These are phyloP conservation scores for Drosophila ohnishii DNA, from an alignment of 1,140 invertebrate genomes.

Conservation along the genomic window DNA sequence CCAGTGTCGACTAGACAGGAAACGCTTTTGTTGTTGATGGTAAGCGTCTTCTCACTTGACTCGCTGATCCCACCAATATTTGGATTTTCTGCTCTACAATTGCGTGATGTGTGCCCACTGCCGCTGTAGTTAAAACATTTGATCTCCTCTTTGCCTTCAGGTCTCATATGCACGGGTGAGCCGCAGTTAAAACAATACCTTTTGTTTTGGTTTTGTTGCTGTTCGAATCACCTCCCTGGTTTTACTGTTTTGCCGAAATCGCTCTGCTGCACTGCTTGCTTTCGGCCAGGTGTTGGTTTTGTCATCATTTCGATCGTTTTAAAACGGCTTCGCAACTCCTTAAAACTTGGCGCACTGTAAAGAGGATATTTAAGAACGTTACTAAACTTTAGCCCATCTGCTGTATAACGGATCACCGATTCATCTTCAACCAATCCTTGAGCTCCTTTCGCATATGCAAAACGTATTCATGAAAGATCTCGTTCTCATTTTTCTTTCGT, in stretches of 20 bases:
- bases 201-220: background rate
- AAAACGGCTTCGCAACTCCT: no score
- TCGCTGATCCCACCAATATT: slow-evolving; percentile 4
- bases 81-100: slow-evolving; percentile 1
- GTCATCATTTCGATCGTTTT: no score
- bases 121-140: slow-evolving; percentile 9
- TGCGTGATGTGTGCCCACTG: background rate
- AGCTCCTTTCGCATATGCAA: no score
- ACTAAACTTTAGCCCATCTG: background rate
- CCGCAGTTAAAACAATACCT: slow-evolving; percentile 5
- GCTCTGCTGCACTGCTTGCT: no score
- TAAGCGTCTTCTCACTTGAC: background rate
- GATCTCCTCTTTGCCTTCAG: slow-evolving; percentile 1
- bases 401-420: background rate
- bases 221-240: background rate
- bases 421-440: no score
- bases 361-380: background rate
- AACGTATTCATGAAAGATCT: background rate
- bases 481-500: background rate
- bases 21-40: slow-evolving; percentile 1
- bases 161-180: slow-evolving; percentile 3
- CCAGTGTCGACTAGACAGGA: background rate
- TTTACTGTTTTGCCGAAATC: background rate
- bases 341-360: no score
- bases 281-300: no score